Conservation (phyloP, 2,797 vertebrate species). For the Poliocrania exsul region DNA sequence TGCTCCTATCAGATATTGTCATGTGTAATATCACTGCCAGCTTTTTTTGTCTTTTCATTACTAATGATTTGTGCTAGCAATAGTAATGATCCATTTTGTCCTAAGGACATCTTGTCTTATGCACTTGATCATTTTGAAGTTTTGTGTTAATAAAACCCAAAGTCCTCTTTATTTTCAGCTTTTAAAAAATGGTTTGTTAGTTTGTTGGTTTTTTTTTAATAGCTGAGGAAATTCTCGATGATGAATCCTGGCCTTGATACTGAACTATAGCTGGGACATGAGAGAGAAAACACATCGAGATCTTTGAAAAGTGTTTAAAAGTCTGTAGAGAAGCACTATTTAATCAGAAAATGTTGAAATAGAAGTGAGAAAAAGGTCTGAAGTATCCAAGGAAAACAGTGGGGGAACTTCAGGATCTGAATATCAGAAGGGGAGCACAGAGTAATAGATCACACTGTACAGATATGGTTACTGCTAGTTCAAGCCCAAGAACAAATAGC, state of each 20-base stretch:
- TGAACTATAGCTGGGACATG: neutral
- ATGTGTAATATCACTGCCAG: neutral
- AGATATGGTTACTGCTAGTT: neutral
- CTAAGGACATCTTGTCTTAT: neutral
- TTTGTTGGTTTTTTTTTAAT: neutral
- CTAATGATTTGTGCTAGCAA: neutral
- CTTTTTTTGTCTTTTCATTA: neutral
- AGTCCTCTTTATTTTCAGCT: neutral
- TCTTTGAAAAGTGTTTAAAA: neutral
- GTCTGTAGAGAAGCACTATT: neutral
- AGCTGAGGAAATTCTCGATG: neutral
- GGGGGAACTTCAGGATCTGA: neutral
- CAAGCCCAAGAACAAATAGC: neutral
- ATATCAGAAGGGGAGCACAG: neutral
- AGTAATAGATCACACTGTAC: neutral
- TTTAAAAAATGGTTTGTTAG: neutral
- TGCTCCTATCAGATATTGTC: neutral
- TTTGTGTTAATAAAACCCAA: neutral
- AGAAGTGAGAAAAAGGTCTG: neutral
- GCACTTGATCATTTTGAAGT: neutral
- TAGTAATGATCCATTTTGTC: neutral
- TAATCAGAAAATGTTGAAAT: neutral
- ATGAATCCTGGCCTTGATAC: neutral
- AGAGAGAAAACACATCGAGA: neutral
- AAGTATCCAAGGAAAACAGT: neutral